Conservation (phyloP, 2,888 invertebrate genomes). For the Autographa pulchrina region DNA sequence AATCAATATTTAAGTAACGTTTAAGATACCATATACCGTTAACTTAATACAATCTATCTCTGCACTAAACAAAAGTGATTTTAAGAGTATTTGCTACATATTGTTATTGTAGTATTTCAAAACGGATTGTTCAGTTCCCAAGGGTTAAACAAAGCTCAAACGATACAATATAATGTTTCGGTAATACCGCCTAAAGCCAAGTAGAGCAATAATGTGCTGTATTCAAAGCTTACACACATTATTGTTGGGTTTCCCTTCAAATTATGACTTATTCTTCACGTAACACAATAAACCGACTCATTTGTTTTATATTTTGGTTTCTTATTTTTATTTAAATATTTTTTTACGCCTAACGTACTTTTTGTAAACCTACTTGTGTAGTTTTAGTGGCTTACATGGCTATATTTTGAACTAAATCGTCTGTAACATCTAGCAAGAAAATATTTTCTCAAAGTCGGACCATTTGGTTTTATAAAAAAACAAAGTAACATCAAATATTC, state of each 20-base stretch:
- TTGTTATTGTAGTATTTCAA: not conserved
- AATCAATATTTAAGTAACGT: too few relatives aligned
- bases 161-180: constrained; percentile 21
- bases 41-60: not conserved
- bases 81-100: not conserved
- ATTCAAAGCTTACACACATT: constrained; percentile 24
- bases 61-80: not conserved
- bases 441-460: too few relatives aligned
- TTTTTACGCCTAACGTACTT: too few relatives aligned
- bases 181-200: constrained; percentile 33
- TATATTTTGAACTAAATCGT: too few relatives aligned
- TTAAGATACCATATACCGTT: not conserved
- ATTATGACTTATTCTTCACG: constrained; percentile 1
- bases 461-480: too few relatives aligned
- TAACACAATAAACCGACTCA: not conserved
- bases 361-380: too few relatives aligned
- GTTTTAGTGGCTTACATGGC: too few relatives aligned
- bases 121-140: constrained; percentile 11
- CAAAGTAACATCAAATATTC: too few relatives aligned
- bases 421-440: too few relatives aligned
- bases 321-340: not conserved
- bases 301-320: not conserved
- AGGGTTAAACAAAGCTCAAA: constrained; percentile 13
- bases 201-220: constrained; percentile 23
- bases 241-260: constrained; percentile 17